phyloP scores from a whole-genome alignment of 37 sponge, comb jelly and placozoan genomes.

The Haliclona indistincta region DNA sequence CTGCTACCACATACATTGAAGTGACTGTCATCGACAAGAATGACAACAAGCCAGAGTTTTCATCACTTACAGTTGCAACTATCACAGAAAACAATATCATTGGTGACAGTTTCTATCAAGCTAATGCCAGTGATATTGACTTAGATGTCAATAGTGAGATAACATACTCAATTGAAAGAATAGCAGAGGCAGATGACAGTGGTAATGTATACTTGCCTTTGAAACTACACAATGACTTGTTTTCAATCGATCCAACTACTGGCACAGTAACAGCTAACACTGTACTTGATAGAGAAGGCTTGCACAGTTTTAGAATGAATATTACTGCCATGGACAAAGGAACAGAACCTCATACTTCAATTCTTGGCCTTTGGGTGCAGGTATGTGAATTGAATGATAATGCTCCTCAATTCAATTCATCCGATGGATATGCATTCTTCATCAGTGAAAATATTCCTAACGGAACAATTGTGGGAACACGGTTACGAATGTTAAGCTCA shows the following conservation, averaged over 20 bases:
- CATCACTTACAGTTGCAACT: neutral
- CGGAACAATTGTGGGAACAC: conserved; percentile 29
- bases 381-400: conserved; percentile 85
- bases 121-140: conserved; percentile 55
- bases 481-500: neutral
- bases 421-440: neutral
- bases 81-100: conserved; percentile 41
- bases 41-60: conserved; percentile 52
- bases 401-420: conserved; percentile 32
- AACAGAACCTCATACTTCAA: neutral
- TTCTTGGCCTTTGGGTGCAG: too few relatives aligned
- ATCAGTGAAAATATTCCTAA: conserved; percentile 29
- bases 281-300: conserved; percentile 44
- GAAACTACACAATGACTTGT: too few relatives aligned
- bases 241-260: conserved; percentile 40
- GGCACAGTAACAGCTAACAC: conserved; percentile 18
- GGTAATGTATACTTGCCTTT: too few relatives aligned
- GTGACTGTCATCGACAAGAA: conserved; percentile 64
- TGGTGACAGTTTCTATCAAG: conserved; percentile 9
- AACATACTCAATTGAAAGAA: conserved; percentile 14
- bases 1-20: neutral
- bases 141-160: conserved; percentile 53
- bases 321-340: conserved; percentile 9
- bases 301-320: conserved; percentile 24
- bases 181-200: too few relatives aligned